Conservation (phyloP, 2,113 vertebrate species). For the Antennarius striatus region DNA sequence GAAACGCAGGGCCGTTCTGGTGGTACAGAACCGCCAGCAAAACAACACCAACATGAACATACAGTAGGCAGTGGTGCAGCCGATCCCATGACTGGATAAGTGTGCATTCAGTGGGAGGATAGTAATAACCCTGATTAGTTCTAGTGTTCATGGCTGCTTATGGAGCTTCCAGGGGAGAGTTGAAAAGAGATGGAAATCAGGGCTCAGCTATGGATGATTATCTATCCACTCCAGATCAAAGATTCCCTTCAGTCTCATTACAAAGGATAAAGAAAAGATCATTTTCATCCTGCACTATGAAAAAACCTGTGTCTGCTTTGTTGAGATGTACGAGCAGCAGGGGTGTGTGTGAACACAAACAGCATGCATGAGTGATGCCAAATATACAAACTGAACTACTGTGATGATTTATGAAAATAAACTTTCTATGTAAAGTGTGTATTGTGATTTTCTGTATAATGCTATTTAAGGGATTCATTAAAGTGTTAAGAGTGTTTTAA, state of each 20-base stretch:
- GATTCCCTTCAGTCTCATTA: conserved; percentile 68
- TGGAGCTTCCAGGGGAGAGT: conserved; percentile 63
- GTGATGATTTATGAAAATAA: too few species aligned
- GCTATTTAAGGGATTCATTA: not conserved
- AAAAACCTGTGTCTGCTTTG: conserved; percentile 46
- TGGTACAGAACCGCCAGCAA: too few species aligned
- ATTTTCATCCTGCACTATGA: conserved; percentile 33
- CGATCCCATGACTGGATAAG: conserved; percentile 62
- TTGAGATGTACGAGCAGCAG: conserved; percentile 8
- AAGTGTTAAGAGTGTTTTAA: conserved; percentile 31
- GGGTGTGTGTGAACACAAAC: conserved; percentile 8
- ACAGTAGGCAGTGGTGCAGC: not conserved
- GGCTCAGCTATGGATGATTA: conserved; percentile 75
- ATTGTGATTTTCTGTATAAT: too few species aligned
- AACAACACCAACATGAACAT: conserved; percentile 3
- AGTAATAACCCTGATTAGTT: conserved; percentile 74
- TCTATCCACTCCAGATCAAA: conserved; percentile 77
- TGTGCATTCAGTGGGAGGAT: conserved; percentile 46
- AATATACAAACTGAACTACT: not conserved
- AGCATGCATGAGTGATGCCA: too few species aligned
- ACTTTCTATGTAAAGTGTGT: too few species aligned
- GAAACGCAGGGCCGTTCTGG: too few species aligned
- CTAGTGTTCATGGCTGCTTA: conserved; percentile 59
- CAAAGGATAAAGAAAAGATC: conserved; percentile 65
- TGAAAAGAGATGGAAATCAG: conserved; percentile 74